Evolutionary conservation across 2,113 vertebrate species (phyloP).

Genomic region (Dolichotis patagonum): DNA sequence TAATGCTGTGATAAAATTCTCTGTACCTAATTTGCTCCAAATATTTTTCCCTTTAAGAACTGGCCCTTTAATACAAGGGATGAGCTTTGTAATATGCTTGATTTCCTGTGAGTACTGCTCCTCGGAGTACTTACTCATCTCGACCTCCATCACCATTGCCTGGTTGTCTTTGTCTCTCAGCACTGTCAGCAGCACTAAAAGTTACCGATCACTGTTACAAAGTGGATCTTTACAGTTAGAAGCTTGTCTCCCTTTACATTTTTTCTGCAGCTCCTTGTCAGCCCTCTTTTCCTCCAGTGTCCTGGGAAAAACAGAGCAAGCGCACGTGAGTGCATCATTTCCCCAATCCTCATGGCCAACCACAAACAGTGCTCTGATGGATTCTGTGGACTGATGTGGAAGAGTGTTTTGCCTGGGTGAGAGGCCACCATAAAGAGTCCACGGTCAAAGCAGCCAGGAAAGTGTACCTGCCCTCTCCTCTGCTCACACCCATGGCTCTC

Average conservation of each 20-base stretch:
- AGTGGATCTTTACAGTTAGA: background rate
- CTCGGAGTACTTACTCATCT: background rate
- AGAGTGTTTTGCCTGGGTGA: background rate
- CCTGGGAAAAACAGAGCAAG: background rate
- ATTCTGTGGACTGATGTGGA: background rate
- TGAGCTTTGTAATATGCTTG: background rate
- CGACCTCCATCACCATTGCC: background rate
- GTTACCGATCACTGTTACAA: accelerated
- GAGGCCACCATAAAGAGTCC: background rate
- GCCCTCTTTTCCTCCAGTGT: background rate
- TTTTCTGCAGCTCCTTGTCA: background rate
- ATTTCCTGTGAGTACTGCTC: background rate
- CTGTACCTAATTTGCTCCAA: background rate
- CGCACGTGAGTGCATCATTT: accelerated
- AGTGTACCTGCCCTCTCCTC: background rate
- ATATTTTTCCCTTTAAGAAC: background rate
- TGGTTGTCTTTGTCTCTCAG: background rate
- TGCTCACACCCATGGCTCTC: background rate
- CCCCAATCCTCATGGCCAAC: background rate
- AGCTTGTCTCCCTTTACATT: background rate
- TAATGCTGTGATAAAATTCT: background rate
- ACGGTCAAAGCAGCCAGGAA: background rate
- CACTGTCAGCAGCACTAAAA: too few relatives aligned
- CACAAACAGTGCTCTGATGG: background rate
- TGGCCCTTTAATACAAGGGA: background rate